Evolutionary conservation across 2,888 invertebrate species (phyloP).

Genomic region (Nomada goodeniana): DNA sequence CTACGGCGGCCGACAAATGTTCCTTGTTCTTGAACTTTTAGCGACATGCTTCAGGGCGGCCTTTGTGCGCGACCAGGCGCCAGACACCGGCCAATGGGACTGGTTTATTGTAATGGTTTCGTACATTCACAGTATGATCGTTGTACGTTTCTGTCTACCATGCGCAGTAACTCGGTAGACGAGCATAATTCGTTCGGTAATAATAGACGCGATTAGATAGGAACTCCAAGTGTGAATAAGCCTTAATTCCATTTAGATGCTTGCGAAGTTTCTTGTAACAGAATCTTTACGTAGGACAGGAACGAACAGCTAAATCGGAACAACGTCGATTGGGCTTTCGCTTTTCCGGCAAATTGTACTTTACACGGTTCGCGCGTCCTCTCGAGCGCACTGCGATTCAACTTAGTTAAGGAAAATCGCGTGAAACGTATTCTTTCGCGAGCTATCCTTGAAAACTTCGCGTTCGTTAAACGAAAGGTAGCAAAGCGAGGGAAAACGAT

Average conservation of each 20-base stretch:
- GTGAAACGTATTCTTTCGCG: no score
- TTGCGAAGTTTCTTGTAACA: not conserved
- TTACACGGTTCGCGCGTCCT: not conserved
- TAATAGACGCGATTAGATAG: conserved; percentile 40
- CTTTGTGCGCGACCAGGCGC: conserved; percentile 58
- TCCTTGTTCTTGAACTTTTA: conserved; percentile 56
- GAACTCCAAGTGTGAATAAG: conserved; percentile 29
- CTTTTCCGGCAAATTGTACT: not conserved
- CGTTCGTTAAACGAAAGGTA: no score
- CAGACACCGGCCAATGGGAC: conserved; percentile 51
- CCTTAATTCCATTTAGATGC: conserved; percentile 23
- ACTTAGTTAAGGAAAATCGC: no score
- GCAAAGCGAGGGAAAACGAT: no score
- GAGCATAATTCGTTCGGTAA: conserved; percentile 16
- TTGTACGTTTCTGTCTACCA: conserved; percentile 47
- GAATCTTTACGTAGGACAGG: no score
- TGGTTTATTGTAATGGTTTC: conserved; percentile 57
- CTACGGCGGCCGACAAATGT: conserved; percentile 40
- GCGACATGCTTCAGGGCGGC: conserved; percentile 52
- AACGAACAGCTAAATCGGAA: not conserved
- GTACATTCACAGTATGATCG: conserved; percentile 61
- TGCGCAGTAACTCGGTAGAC: conserved; percentile 11
- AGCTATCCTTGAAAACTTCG: no score
- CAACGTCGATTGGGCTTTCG: not conserved
- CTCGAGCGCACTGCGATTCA: no score